A percentile compares a stretch with the other conserved stretches of the same genome.
phyloP scores from a whole-genome alignment of 2,888 invertebrate species.

The Nudaria mundana region DNA sequence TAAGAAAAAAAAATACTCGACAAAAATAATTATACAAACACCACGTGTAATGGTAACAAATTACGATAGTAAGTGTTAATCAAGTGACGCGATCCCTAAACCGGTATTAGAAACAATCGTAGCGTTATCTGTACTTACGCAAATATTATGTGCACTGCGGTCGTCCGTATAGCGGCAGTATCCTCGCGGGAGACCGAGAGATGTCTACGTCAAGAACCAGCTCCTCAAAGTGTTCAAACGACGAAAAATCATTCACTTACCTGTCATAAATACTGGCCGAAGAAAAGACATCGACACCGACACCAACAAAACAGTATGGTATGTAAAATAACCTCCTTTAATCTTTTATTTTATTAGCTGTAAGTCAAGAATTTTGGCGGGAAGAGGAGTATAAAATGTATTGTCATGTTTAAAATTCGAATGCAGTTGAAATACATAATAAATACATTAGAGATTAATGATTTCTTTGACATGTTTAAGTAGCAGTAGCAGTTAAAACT shows the following conservation, averaged over 20 bases:
- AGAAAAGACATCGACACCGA: slow-evolving; percentile 27
- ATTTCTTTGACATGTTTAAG: too few species aligned
- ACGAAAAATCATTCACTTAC: slow-evolving; percentile 37
- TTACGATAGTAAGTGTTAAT: slow-evolving; percentile 4
- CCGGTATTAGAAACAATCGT: slow-evolving; percentile 24
- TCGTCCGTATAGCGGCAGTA: slow-evolving; percentile 55
- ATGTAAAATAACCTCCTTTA: slow-evolving; percentile 39
- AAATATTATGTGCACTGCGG: slow-evolving; percentile 42
- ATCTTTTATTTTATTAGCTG: not conserved
- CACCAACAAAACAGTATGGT: slow-evolving; percentile 48
- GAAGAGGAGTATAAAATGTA: not conserved
- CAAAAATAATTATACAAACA: not conserved
- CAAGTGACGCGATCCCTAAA: slow-evolving; percentile 9
- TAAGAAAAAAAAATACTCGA: not conserved
- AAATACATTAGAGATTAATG: not conserved
- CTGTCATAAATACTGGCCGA: slow-evolving; percentile 30
- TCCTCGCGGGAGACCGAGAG: slow-evolving; percentile 46
- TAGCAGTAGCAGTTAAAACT: slow-evolving; percentile 9
- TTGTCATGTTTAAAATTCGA: too few species aligned
- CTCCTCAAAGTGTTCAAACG: slow-evolving; percentile 17
- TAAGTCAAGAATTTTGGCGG: slow-evolving; percentile 21
- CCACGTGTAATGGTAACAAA: not conserved
- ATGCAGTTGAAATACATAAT: not conserved
- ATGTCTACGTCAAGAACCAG: slow-evolving; percentile 37
- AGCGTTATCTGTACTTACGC: slow-evolving; percentile 22